Percentiles rank a stretch among this genome's conserved stretches.
Conservation (phyloP, 2,888 invertebrate species). For the Ormyrus pomaceus region DNA sequence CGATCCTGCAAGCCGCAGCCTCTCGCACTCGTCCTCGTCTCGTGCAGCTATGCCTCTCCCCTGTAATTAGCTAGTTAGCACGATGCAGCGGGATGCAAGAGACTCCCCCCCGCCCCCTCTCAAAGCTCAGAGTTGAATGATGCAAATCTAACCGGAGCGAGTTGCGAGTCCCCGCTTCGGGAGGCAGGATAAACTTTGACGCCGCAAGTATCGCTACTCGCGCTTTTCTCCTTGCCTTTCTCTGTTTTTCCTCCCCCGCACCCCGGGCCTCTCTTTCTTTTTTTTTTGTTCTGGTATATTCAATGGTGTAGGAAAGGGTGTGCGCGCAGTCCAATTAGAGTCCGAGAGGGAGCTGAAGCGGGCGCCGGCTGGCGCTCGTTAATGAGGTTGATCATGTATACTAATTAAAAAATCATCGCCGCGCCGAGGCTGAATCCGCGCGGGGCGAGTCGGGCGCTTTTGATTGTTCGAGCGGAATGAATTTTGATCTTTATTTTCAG, state of each 20-base stretch:
- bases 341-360: background rate
- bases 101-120: too few species aligned
- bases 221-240: too few species aligned
- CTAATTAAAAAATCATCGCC: slow-evolving; percentile 42
- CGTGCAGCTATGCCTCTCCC: background rate
- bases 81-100: background rate
- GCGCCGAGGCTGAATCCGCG: too few species aligned
- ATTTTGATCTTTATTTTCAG: too few species aligned
- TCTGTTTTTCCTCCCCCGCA: too few species aligned
- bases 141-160: slow-evolving; percentile 34
- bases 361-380: background rate
- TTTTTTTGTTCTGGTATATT: background rate
- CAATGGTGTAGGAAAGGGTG: background rate
- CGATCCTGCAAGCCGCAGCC: background rate
- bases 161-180: background rate
- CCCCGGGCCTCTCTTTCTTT: background rate
- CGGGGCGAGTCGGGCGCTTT: background rate
- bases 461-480: background rate
- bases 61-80: slow-evolving; percentile 52
- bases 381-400: slow-evolving; percentile 34
- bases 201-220: background rate
- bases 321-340: slow-evolving; percentile 20
- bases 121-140: slow-evolving; percentile 27
- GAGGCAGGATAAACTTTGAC: slow-evolving; percentile 28
- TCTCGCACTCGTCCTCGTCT: slow-evolving; percentile 35